These are phyloP conservation scores for Centropus unirufus DNA, from an alignment of 2,113 vertebrate species.

Conservation along the genomic window DNA sequence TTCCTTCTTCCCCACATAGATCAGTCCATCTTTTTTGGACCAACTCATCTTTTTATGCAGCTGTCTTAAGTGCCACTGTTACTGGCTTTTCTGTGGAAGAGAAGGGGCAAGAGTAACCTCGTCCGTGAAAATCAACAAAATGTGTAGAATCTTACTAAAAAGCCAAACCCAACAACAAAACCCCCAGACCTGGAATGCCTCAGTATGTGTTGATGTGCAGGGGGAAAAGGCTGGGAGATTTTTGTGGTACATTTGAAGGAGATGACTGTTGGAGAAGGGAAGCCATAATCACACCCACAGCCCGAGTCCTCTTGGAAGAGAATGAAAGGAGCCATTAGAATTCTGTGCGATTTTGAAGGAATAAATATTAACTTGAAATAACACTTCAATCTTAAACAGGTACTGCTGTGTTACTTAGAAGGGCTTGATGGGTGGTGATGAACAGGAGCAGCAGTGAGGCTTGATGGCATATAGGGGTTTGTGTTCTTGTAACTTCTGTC, in stretches of 20 bases:
- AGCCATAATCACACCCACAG: neutral
- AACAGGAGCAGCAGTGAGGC: neutral
- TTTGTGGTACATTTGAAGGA: neutral
- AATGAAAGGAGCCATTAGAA: slow-evolving; percentile 14
- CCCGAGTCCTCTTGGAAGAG: neutral
- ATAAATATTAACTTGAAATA: slow-evolving; percentile 1
- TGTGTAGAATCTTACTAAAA: neutral
- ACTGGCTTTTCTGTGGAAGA: neutral
- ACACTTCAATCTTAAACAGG: neutral
- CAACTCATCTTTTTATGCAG: neutral
- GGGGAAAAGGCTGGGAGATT: neutral
- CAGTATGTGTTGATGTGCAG: neutral
- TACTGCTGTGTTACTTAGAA: neutral
- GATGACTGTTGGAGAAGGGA: neutral
- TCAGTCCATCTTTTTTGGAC: neutral
- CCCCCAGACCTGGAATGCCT: neutral
- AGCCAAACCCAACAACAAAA: fast-evolving
- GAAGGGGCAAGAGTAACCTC: neutral
- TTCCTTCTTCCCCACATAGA: neutral
- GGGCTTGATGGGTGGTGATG: neutral
- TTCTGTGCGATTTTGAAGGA: neutral
- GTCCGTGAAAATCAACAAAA: neutral
- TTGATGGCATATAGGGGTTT: neutral
- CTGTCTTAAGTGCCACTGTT: neutral
- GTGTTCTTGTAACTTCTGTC: neutral